Base-by-base conservation (phyloP, 2,888 invertebrate species). In the Sussaba pulchella region DNA sequence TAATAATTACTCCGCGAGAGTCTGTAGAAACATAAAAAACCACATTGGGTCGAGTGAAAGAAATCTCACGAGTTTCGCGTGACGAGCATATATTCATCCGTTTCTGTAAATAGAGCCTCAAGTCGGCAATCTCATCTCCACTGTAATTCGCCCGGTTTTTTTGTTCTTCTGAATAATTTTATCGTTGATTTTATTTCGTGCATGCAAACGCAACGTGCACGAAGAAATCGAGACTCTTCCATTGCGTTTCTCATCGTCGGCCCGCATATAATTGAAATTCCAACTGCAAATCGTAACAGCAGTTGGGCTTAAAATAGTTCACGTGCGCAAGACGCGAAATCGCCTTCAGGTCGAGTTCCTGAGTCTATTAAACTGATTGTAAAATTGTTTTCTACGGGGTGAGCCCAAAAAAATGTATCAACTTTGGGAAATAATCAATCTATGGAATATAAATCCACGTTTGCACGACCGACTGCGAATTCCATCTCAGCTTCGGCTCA, bases 1-100 rank as follows among this genome's bases (percentile, higher is more conserved):
- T n/a, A n/a, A n/a, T n/a, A n/a, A n/a, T n/a, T n/a, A n/a, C n/a
- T n/a, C n/a, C n/a, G n/a, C n/a, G n/a, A n/a, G n/a, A n/a, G n/a
- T n/a, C n/a, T n/a, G n/a, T n/a, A n/a, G n/a, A n/a, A n/a, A n/a
- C n/a, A n/a, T n/a, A n/a, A n/a, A n/a, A n/a, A n/a, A n/a, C n/a
- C n/a, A n/a, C n/a, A 14, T 24, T 6, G 14, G 24, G 52, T 10
- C 6, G 54, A 54, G 26, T 26, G 19, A 61, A 72, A 61, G 31
- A 72, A 61, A 72, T 72, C 71, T 72, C 71, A 24, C 26, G 61
- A 61, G 61, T 72, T 72, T 72, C 71, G 61, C 71, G 71, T 72
- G 71, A 72, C 71, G 47, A 72, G 71, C 71, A 61, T 24, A 61
- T 72, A 61, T 72, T 9, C 3, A 17, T 10, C 8, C 24, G 31